A percentile compares a stretch with the other conserved stretches of the same genome.
Conservation (phyloP, 2,113 vertebrate species). For the Elgaria multicarinata region DNA sequence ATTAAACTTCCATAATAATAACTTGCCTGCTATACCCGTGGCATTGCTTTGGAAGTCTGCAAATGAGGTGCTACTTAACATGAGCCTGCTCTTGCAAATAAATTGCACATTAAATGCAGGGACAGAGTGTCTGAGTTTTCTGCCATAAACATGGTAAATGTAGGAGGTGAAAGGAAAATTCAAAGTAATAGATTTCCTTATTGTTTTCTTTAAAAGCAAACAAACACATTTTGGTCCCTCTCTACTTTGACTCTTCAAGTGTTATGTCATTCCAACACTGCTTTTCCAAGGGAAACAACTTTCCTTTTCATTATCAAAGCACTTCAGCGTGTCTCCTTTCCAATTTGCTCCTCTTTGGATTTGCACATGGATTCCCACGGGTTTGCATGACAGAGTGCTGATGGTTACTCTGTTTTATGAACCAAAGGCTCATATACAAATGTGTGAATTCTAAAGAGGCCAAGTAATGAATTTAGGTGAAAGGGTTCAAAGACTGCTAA, state of each 20-base stretch:
- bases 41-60: conserved; percentile 5
- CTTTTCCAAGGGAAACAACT: background rate
- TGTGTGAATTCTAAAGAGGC: background rate
- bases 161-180: background rate
- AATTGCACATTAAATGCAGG: conserved; percentile 1
- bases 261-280: background rate
- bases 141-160: background rate
- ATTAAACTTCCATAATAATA: conserved; percentile 18
- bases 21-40: background rate
- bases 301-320: background rate
- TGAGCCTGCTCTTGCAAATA: conserved; percentile 25
- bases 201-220: background rate
- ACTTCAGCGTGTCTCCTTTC: too few species aligned
- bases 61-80: conserved; percentile 5
- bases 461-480: background rate
- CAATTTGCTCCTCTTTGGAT: background rate
- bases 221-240: too few species aligned
- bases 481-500: background rate
- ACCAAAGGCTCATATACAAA: too few species aligned
- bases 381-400: background rate
- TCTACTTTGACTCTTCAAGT: background rate
- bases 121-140: conserved; percentile 17
- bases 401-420: background rate
- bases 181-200: background rate
- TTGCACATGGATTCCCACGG: background rate